Percentiles rank a stretch among this genome's conserved stretches.
Conservation (phyloP, 2,797 vertebrate species). For the Rhinophrynus dorsalis region DNA sequence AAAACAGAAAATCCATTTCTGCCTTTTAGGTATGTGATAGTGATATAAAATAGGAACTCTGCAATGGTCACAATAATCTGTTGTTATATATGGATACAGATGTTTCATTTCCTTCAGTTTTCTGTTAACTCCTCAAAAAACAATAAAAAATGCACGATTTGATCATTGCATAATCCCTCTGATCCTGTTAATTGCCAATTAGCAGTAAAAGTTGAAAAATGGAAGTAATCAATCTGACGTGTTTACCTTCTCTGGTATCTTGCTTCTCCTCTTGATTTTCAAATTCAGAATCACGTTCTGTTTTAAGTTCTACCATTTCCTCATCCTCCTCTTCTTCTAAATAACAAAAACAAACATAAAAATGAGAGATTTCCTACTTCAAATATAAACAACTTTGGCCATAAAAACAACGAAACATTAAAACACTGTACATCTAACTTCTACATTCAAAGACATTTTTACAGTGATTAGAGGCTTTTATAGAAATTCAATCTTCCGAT, state of each 20-base stretch:
- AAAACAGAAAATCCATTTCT: too few species aligned
- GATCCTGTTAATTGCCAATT: conserved; percentile 13
- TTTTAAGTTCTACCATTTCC: conserved; percentile 85
- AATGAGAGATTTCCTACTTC: neutral
- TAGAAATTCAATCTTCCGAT: neutral
- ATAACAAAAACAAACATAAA: conserved; percentile 56
- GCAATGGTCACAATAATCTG: too few species aligned
- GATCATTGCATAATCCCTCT: neutral
- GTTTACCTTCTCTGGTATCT: conserved; percentile 84
- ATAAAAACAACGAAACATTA: neutral
- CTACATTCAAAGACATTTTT: neutral
- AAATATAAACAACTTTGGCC: neutral
- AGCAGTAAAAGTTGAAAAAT: neutral
- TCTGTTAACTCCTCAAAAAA: too few species aligned
- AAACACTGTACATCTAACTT: neutral
- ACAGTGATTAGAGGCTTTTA: conserved; percentile 10
- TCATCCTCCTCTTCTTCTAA: conserved; percentile 93
- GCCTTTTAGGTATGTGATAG: too few species aligned
- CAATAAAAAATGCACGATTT: too few species aligned
- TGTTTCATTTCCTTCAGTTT: too few species aligned
- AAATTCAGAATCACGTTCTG: conserved; percentile 77
- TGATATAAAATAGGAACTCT: too few species aligned
- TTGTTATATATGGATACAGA: too few species aligned
- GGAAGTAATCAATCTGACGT: conserved; percentile 14
- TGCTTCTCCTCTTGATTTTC: conserved; percentile 85